These are phyloP conservation scores for Popillia japonica DNA, from an alignment of 1,140 invertebrate genomes.

Conservation along the genomic window DNA sequence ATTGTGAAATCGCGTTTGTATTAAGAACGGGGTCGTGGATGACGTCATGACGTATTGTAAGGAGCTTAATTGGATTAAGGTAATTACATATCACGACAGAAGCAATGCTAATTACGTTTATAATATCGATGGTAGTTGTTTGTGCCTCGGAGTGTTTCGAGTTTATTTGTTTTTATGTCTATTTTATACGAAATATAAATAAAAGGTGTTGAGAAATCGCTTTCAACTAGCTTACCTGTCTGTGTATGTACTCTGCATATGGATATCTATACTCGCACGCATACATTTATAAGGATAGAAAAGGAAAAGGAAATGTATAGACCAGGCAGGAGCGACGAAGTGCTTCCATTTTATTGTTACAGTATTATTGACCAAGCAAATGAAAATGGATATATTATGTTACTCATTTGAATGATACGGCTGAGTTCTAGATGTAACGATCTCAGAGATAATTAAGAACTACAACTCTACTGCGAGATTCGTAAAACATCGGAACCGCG, in stretches of 20 bases:
- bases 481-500: not conserved
- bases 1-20: conserved; percentile 20
- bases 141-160: not conserved
- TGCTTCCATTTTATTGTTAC: conserved; percentile 1
- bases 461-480: not conserved
- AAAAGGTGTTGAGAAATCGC: conserved; percentile 26
- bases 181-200: conserved; percentile 24
- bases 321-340: not conserved
- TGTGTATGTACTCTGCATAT: not conserved
- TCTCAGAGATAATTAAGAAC: too few species aligned
- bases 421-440: too few species aligned
- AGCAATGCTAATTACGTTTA: conserved; percentile 30
- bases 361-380: not conserved
- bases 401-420: not conserved
- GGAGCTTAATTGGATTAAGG: conserved; percentile 25
- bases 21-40: conserved; percentile 20
- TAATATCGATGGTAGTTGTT: conserved; percentile 13
- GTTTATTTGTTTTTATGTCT: conserved; percentile 26
- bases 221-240: not conserved
- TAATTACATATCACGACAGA: conserved; percentile 30
- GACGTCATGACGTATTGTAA: conserved; percentile 20
- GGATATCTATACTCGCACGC: not conserved
- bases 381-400: conserved; percentile 7
- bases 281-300: not conserved
- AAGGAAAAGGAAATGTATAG: not conserved